Percentiles rank a stretch among this genome's conserved stretches.
These are phyloP conservation scores for Drosophila atripex DNA, from an alignment of 2,888 invertebrate genomes.

Conservation along the genomic window DNA sequence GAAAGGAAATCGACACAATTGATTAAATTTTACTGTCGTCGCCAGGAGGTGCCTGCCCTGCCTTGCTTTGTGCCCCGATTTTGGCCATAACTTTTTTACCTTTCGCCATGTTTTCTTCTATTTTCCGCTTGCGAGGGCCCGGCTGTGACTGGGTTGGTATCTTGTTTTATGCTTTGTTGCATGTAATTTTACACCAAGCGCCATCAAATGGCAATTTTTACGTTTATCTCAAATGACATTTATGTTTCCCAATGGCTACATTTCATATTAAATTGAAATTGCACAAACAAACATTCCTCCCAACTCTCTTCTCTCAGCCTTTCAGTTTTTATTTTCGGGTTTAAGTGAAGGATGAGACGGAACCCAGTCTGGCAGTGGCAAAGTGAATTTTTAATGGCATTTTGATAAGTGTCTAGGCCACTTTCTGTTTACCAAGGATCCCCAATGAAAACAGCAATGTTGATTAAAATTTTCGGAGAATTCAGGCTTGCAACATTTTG, in stretches of 20 bases:
- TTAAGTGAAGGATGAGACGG: not conserved
- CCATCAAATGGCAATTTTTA: conserved; percentile 73
- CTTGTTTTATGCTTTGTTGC: conserved; percentile 36
- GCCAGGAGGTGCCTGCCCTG: conserved; percentile 36
- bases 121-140: conserved; percentile 16
- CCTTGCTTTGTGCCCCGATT: conserved; percentile 34
- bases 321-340: conserved; percentile 7
- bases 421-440: conserved; percentile 22
- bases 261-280: conserved; percentile 62
- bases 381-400: conserved; percentile 71
- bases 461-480: conserved; percentile 16
- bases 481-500: not conserved
- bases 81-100: conserved; percentile 30
- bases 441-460: conserved; percentile 12
- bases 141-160: not conserved
- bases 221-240: conserved; percentile 76
- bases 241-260: conserved; percentile 75
- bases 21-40: conserved; percentile 68
- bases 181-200: conserved; percentile 47
- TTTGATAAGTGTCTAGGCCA: conserved; percentile 61
- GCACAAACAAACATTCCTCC: conserved; percentile 45
- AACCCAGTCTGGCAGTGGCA: conserved; percentile 22
- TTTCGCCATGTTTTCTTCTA: conserved; percentile 15
- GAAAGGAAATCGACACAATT: conserved; percentile 51
- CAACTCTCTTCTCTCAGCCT: not conserved